Evolutionary conservation across 2,797 vertebrate species (phyloP).

Genomic region (Eleutherodactylus coqui): DNA sequence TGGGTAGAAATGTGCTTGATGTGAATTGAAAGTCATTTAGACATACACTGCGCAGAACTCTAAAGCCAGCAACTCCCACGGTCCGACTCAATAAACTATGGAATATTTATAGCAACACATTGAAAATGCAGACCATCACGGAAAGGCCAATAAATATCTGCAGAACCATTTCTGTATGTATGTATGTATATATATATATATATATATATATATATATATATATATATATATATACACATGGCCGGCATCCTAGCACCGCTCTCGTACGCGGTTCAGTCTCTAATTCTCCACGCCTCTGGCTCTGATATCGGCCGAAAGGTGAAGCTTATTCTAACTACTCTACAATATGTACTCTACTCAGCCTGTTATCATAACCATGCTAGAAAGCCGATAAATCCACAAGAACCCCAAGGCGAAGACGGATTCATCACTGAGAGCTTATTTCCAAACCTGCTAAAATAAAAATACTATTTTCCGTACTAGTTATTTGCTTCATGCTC

Average conservation of each 20-base stretch:
- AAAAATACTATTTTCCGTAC: background rate
- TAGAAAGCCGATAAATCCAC: background rate
- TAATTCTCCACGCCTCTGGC: background rate
- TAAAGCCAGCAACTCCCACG: background rate
- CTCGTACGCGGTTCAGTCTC: background rate
- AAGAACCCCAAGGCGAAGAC: background rate
- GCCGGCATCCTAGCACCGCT: background rate
- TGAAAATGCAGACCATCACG: background rate
- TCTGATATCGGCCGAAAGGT: background rate
- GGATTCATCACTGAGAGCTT: background rate
- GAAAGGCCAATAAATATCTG: background rate
- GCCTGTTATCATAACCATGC: background rate
- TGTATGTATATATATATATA: no score
- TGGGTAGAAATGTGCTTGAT: background rate
- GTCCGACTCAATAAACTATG: background rate
- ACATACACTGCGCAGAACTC: background rate
- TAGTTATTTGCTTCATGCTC: no score
- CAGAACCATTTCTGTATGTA: background rate
- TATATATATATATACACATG: background rate
- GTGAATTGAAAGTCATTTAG: background rate
- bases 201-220: no score
- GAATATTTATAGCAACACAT: background rate
- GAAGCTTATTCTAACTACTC: background rate
- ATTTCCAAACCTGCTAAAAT: background rate
- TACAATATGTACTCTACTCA: background rate